Percentiles rank a stretch among this genome's conserved stretches.
Conservation (phyloP, 2,888 invertebrate species). For the Cheilosia variabilis region DNA sequence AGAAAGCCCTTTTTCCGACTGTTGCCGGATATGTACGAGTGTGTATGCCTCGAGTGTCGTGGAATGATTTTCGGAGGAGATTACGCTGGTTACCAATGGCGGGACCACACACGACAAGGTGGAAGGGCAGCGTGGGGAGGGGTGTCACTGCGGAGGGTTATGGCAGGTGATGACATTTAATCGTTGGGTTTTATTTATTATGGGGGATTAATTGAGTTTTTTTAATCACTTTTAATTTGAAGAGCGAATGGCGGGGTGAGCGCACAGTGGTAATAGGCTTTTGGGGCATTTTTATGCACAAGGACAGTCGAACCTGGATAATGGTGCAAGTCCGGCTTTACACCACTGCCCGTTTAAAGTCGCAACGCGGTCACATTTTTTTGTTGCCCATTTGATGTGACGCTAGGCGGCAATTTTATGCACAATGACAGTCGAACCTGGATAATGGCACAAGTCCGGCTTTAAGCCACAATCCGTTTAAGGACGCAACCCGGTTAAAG, state of each 20-base stretch:
- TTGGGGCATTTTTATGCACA: too few species aligned
- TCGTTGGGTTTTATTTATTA: slow-evolving; percentile 50
- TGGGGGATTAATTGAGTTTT: slow-evolving; percentile 41
- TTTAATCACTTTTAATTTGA: slow-evolving; percentile 13
- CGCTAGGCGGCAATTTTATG: too few species aligned
- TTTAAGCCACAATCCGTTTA: too few species aligned
- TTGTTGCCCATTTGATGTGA: too few species aligned
- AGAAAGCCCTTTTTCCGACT: slow-evolving; percentile 66
- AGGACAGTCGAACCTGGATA: too few species aligned
- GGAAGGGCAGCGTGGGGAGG: slow-evolving; percentile 17
- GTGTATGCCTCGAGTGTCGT: slow-evolving; percentile 49
- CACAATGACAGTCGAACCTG: too few species aligned
- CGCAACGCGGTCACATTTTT: too few species aligned
- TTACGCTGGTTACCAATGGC: slow-evolving; percentile 36
- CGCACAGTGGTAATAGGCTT: too few species aligned
- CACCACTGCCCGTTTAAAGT: too few species aligned
- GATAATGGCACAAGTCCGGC: too few species aligned
- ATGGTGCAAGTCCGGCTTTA: too few species aligned
- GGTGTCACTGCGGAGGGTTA: slow-evolving; percentile 46
- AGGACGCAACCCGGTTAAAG: too few species aligned
- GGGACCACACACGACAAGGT: slow-evolving; percentile 53
- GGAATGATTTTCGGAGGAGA: slow-evolving; percentile 58
- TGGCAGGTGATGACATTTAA: slow-evolving; percentile 68
- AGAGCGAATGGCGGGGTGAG: background rate
- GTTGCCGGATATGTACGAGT: slow-evolving; percentile 30